These are phyloP conservation scores for Pachycephus smyrnensis DNA, from an alignment of 2,888 invertebrate genomes.

Conservation along the genomic window DNA sequence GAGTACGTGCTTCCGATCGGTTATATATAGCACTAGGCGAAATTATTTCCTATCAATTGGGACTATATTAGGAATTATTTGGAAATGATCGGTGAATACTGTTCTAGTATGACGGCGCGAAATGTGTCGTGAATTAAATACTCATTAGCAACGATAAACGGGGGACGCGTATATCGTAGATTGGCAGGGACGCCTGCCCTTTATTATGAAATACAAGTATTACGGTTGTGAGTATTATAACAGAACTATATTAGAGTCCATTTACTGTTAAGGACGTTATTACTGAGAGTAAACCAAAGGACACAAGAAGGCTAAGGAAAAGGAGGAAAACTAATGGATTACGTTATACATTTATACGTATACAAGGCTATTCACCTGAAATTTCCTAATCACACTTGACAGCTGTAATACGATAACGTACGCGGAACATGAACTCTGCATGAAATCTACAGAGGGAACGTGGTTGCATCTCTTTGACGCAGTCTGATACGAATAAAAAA, in stretches of 20 bases:
- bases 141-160: slow-evolving; percentile 5
- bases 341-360: slow-evolving; percentile 16
- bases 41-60: not conserved
- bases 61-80: not conserved
- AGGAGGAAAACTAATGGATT: slow-evolving; percentile 8
- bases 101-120: not conserved
- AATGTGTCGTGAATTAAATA: not conserved
- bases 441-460: not conserved
- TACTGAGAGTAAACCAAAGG: not conserved
- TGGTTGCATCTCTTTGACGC: not conserved
- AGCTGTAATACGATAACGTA: not conserved
- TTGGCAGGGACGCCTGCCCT: slow-evolving; percentile 31
- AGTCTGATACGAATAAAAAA: not conserved
- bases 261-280: slow-evolving; percentile 22
- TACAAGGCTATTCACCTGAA: not conserved
- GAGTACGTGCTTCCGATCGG: not conserved
- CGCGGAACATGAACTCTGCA: not conserved
- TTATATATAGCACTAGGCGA: not conserved
- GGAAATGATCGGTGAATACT: not conserved
- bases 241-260: slow-evolving; percentile 31
- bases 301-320: not conserved
- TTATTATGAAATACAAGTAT: slow-evolving; percentile 58
- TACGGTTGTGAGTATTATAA: slow-evolving; percentile 59
- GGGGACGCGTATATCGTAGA: slow-evolving; percentile 1
- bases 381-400: not conserved